phyloP scores from a whole-genome alignment of 2,797 vertebrate species.

The Chelon labrosus region DNA sequence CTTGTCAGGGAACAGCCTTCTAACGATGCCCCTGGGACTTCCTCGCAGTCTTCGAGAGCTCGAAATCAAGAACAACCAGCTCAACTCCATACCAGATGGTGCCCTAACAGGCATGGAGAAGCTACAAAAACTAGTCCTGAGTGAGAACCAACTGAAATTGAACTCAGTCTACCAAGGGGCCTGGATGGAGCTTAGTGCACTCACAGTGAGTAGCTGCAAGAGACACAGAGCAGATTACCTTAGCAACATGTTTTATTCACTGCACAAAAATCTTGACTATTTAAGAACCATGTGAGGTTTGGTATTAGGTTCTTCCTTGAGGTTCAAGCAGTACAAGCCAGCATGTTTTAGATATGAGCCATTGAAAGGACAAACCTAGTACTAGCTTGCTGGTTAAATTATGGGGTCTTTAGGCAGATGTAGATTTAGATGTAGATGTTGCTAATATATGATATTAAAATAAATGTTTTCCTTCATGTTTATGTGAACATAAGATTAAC shows the following conservation, averaged over 20 bases:
- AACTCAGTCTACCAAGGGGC: slow-evolving; percentile 91
- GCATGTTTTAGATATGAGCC: not conserved
- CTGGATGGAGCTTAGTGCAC: slow-evolving; percentile 91
- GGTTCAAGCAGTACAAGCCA: not conserved
- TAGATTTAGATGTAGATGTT: too few relatives aligned
- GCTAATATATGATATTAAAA: too few relatives aligned
- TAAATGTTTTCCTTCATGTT: too few relatives aligned
- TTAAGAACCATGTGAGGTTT: not conserved
- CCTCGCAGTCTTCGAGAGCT: slow-evolving; percentile 92
- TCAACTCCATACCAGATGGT: slow-evolving; percentile 87
- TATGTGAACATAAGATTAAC: too few relatives aligned
- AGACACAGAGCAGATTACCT: not conserved
- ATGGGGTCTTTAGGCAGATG: too few relatives aligned
- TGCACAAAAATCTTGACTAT: slow-evolving; percentile 10
- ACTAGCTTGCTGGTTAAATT: too few relatives aligned
- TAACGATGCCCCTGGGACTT: slow-evolving; percentile 88
- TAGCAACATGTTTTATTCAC: not conserved
- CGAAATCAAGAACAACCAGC: slow-evolving; percentile 92
- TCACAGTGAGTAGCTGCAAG: slow-evolving; percentile 86
- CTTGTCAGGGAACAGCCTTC: slow-evolving; percentile 92
- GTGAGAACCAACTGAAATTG: slow-evolving; percentile 91
- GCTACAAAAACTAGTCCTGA: slow-evolving; percentile 91
- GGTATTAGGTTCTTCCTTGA: not conserved
- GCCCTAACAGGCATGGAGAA: slow-evolving; percentile 91
- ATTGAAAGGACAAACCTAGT: too few relatives aligned